Base-by-base conservation (phyloP, 1,140 invertebrate genomes). In the Drosophila busckii region DNA sequence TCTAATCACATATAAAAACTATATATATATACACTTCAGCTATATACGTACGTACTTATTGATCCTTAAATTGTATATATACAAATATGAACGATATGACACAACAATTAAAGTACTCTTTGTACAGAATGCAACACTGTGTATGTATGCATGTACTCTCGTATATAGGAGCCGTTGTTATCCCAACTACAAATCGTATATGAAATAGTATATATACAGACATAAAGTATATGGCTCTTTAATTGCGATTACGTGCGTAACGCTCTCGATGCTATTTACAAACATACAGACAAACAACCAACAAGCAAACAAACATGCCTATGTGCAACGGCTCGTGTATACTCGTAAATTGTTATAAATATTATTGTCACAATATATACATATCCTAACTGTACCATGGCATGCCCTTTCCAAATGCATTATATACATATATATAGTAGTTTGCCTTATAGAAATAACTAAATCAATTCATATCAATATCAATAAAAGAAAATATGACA, bases 1-100 rank as follows among this genome's bases (percentile, higher is more conserved):
- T 13, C 32, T 41, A 42, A 28, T 31, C 26, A 53, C 16, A 40
- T 38, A 54, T 15, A 55, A 32, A 41, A 17, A 17, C 22, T 19
- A 13, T 22, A 28, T 10, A 26, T 28, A 35, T 26, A 35, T 44
- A 44, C 34, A 45, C 10, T 32, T 12, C 31, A 32, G 58, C 46
- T 29, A 52, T 37, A 32, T n/a, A n/a, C n/a, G n/a, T n/a, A n/a
- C n/a, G n/a, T n/a, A n/a, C n/a, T n/a, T n/a, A n/a, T n/a, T n/a
- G n/a, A n/a, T n/a, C n/a, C 16, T 5, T 19, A 42, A 48, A 58
- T 62, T 66, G 63, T 78, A 50, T 64, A 66, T 63, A 56, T 40
- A 23, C 4, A 38, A 28, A 42, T 16, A 13, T 9, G 10, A 26
- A 38, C 32, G 35, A 35, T 44, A 12, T 29, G 29, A 48, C 44